A percentile compares a stretch with the other conserved stretches of the same genome.
These are phyloP conservation scores for Scarus forsteni DNA, from an alignment of 2,797 vertebrate species.

Conservation along the genomic window DNA sequence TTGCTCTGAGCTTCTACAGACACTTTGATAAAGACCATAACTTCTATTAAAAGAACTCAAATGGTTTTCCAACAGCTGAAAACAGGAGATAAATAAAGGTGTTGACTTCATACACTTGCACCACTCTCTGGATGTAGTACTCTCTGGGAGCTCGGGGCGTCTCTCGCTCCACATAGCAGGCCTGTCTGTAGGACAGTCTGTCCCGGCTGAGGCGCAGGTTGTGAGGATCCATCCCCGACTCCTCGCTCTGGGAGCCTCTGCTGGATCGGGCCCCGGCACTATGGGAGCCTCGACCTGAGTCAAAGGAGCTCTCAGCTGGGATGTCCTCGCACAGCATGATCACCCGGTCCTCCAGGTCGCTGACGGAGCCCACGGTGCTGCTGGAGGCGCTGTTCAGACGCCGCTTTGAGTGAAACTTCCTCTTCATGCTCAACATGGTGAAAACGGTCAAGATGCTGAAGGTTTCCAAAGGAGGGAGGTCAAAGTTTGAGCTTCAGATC, in stretches of 20 bases:
- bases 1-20: too few species aligned
- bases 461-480: neutral
- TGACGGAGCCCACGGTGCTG: slow-evolving; percentile 58
- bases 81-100: too few species aligned
- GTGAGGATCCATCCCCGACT: slow-evolving; percentile 26
- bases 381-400: slow-evolving; percentile 60
- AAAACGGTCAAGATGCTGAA: neutral
- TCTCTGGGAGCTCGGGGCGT: slow-evolving; percentile 11
- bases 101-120: slow-evolving; percentile 60
- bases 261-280: slow-evolving; percentile 48
- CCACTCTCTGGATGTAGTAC: slow-evolving; percentile 59
- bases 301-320: slow-evolving; percentile 49
- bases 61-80: too few species aligned
- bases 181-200: slow-evolving; percentile 55
- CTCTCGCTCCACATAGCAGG: slow-evolving; percentile 49
- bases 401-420: slow-evolving; percentile 44
- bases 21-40: too few species aligned
- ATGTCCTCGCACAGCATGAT: slow-evolving; percentile 83
- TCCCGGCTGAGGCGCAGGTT: slow-evolving; percentile 55
- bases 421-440: slow-evolving; percentile 75
- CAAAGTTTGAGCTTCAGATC: neutral
- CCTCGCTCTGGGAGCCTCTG: slow-evolving; percentile 60
- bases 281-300: slow-evolving; percentile 55
- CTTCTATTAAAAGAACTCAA: too few species aligned
- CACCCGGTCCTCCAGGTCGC: slow-evolving; percentile 78